Conservation (phyloP, 2,113 vertebrate genomes). For the Aramus guarauna region DNA sequence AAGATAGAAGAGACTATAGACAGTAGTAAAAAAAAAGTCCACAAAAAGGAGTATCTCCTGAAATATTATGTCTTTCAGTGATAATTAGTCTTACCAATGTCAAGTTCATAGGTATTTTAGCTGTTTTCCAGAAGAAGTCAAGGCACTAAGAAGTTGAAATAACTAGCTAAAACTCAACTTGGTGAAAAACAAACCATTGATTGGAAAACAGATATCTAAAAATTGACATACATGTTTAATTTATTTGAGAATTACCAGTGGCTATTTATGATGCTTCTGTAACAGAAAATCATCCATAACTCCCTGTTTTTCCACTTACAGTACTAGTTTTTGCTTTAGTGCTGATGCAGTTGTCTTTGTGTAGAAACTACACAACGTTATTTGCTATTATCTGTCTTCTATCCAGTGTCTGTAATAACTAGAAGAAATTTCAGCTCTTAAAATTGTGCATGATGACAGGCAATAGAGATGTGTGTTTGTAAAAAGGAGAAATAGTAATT, state of each 20-base stretch:
- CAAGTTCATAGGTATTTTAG: not conserved
- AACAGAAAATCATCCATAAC: not conserved
- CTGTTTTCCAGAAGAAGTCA: not conserved
- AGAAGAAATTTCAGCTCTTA: not conserved
- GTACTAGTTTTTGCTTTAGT: not conserved
- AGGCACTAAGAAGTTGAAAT: not conserved
- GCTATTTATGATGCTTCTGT: not conserved
- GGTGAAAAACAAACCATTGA: not conserved
- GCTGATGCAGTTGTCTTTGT: not conserved
- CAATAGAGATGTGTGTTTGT: not conserved
- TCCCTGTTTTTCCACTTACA: not conserved
- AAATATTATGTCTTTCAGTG: not conserved
- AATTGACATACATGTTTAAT: not conserved
- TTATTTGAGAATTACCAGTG: not conserved
- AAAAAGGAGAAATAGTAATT: not conserved
- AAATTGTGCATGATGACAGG: not conserved
- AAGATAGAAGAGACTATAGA: not conserved
- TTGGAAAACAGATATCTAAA: not conserved
- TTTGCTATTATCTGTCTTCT: not conserved
- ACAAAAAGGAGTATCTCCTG: not conserved
- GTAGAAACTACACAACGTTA: not conserved
- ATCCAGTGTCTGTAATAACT: not conserved
- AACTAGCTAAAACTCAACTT: not conserved
- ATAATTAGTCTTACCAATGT: not conserved
- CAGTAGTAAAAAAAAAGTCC: not conserved